Base-by-base conservation (phyloP, 2,888 invertebrate species). In the Patella pellucida region DNA sequence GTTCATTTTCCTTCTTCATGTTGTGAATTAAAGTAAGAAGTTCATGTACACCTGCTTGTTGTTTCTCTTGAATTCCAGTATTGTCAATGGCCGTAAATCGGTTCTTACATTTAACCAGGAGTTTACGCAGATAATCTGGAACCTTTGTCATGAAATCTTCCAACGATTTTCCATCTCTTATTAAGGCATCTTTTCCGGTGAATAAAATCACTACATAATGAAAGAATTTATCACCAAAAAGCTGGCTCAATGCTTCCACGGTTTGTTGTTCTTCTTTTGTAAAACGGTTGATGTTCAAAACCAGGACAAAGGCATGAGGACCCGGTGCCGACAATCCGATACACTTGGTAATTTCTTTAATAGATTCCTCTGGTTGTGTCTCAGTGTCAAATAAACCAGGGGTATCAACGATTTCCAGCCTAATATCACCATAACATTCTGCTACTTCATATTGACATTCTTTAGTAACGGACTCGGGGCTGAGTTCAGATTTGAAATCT, bases 301-400 rank as follows among this genome's bases (percentile, higher is more conserved):
- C 73, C n/a, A 73, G 16, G 11, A 73, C 41, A 68, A 73, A 68
- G 4, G 73, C 73, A 19, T 73, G 73, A n/a, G 73, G 73, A n/a
- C 73, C 73, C 11, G 73, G 73, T 3, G 73, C 68, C 16, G 72
- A 52, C 62, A 72, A 62, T 12, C 41, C 72, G 62, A 72, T 72
- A 16, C 72, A 72, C n/a, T 73, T 73, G 50, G 52, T 56, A 50
- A 73, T 73, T 67, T 73, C 73, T 73, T 31, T 67, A 5, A 27
- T 73, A 16, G 68, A 31, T n/a, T 31, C 15, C 23, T 62, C 73
- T n/a, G 52, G 4, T 41, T 51, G 51, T 15, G 50, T 41, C 12
- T 23, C 50, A 14, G 73, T 73, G 50, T 73, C 73, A 41, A 67
- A 62, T 50, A 73, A n/a, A 62, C 73, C 73, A 2, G 73, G 73